phyloP scores from a whole-genome alignment of 1,140 invertebrate genomes.

The Apolygus lucorum region DNA sequence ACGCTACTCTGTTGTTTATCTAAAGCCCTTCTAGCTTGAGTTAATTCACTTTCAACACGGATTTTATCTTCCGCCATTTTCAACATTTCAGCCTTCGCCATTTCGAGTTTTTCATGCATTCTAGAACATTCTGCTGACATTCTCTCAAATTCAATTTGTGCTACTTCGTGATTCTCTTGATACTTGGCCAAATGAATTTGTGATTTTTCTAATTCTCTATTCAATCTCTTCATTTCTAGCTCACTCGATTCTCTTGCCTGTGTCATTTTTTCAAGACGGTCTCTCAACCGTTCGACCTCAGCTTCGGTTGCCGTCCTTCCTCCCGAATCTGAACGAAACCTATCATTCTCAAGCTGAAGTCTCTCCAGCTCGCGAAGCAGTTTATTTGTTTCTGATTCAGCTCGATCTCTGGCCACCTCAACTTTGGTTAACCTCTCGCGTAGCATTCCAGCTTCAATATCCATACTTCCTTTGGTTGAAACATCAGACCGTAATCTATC shows the following conservation, averaged over 20 bases:
- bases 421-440: slow-evolving; percentile 81
- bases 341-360: slow-evolving; percentile 41
- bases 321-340: slow-evolving; percentile 39
- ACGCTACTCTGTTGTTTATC: slow-evolving; percentile 55
- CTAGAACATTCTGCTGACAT: slow-evolving; percentile 67
- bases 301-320: slow-evolving; percentile 46
- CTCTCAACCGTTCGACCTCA: slow-evolving; percentile 73
- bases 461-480: slow-evolving; percentile 38
- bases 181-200: slow-evolving; percentile 71
- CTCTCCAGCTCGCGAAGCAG: slow-evolving; percentile 69
- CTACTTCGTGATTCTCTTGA: slow-evolving; percentile 66
- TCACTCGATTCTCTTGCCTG: slow-evolving; percentile 69
- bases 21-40: slow-evolving; percentile 52
- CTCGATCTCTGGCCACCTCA: slow-evolving; percentile 64
- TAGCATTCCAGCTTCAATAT: slow-evolving; percentile 72
- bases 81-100: slow-evolving; percentile 52
- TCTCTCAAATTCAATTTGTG: slow-evolving; percentile 71
- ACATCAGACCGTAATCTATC: slow-evolving; percentile 60
- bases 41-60: slow-evolving; percentile 62
- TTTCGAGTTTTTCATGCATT: slow-evolving; percentile 65
- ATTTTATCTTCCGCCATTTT: slow-evolving; percentile 39
- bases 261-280: slow-evolving; percentile 73
- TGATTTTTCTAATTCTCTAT: slow-evolving; percentile 77
- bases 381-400: slow-evolving; percentile 74
- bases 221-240: slow-evolving; percentile 70